Evolutionary conservation across 2,797 vertebrate genomes (phyloP), one percentile per base, ranked within the genome.

Genomic region (Alauda arvensis): DNA sequence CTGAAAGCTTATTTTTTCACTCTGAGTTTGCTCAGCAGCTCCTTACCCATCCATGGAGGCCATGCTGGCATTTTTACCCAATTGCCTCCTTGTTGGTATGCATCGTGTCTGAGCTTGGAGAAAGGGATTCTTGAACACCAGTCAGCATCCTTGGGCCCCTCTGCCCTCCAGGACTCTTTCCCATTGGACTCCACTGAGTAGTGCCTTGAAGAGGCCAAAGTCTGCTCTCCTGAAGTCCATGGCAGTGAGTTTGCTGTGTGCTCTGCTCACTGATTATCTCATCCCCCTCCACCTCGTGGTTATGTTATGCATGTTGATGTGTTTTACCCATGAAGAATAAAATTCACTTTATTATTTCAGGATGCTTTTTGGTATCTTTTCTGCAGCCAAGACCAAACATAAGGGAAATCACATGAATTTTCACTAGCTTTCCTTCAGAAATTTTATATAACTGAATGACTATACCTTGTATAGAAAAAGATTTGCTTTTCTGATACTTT

Each of bases 241-340:
- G n/a, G 14, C 49, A 33, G 19, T 37, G 37, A 51, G 8, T 25
- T 62, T 56, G 37, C 18, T 34, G 7, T 23, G n/a, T 29, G 39
- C 29, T 18, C 25, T 40, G 20, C 21, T 68, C 1, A 0, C 20
- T 33, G 18, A 62, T 28, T 5, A 23, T 51, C 12, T 31, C 25
- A 56, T 7, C 6, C 20, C 18, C 6, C 39, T 19, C 25, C 25
- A 14, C 14, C 18, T 34, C 1, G 0, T 62, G 43, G 33, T 45
- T 0, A 0, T 0, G 0, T 39, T 51, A 16, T 26, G 4, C 6
- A 4, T 15, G 5, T 72, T 48, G 23, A 16, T 45, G 20, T 33
- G 3, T 45, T 43, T 91, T 66, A 60, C 37, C 29, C 3, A 33
- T 34, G 34, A 67, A 42, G 61, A 56, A 45, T 24, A 28, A 83